A percentile compares a stretch with the other conserved stretches of the same genome.
Conservation (phyloP, 2,113 vertebrate species). For the Muscicapa adusta region DNA sequence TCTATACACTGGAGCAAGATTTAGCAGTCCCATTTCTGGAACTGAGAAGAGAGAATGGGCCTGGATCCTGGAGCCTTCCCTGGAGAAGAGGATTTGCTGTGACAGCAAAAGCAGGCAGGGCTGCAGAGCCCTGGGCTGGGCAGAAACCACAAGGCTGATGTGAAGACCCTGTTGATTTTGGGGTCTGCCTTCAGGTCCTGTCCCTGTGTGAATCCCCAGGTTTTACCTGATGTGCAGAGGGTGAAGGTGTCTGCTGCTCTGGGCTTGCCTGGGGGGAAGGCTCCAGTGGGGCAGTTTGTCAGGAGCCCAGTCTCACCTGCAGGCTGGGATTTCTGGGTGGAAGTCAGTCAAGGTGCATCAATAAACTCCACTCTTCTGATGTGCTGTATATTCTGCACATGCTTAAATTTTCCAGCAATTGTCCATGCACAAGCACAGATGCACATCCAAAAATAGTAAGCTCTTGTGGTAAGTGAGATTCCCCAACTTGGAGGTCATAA, state of each 20-base stretch:
- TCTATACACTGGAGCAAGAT: neutral
- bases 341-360: neutral
- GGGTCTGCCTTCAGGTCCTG: neutral
- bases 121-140: neutral
- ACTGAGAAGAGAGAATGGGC: neutral
- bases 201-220: neutral
- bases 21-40: neutral
- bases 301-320: neutral
- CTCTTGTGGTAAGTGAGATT: neutral
- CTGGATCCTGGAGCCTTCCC: neutral
- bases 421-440: neutral
- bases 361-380: neutral
- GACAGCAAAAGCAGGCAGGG: neutral
- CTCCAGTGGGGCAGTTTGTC: neutral
- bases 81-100: neutral
- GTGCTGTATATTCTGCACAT: neutral
- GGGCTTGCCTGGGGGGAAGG: neutral
- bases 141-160: neutral
- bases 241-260: neutral
- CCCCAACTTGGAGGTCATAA: slow-evolving; percentile 34
- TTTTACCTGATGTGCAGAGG: neutral
- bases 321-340: neutral
- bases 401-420: neutral
- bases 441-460: neutral
- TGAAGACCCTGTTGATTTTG: neutral